Base-by-base conservation (phyloP, 2,797 vertebrate genomes). In the Eleutherodactylus coqui region DNA sequence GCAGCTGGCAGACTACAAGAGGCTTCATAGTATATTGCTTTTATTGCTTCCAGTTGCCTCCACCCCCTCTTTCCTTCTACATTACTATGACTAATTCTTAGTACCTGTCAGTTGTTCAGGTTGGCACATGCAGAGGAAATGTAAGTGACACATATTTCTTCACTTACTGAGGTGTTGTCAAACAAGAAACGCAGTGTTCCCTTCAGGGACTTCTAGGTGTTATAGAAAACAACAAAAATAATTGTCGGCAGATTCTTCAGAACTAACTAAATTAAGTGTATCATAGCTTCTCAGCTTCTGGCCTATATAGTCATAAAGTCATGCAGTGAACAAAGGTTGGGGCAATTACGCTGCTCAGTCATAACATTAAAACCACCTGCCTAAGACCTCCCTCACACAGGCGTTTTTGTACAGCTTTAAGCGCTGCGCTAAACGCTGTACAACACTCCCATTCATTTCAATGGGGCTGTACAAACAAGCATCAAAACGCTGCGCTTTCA, bases 91-190 rank as follows among this genome's bases (percentile, higher is more conserved):
- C 17, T 49, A 14, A 55, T 55, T 38, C 10, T 6, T n/a, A 41
- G 36, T 27, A 38, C 21, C 24, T 43, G 24, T 7, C 36, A 27
- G 13, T 16, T 43, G 13, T 41, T 79, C 53, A 60, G 34, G 53
- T 43, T 60, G 53, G 76, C 53, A 79, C 76, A 60, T 43, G 76
- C 53, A 79, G n/a, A 60, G 36, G 51, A 43, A 77, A 41, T 17
- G 29, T 41, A 16, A n/a, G 41, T 78, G 70, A 78, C 51, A 67
- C 62, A 79, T 79, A 41, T 60, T 79, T 41, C 34, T 79, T 36
- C 36, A 17, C 53, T 29, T 13, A 43, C 11, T 16, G 14, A 55
- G 6, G 36, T 29, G 21, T 27, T 55, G n/a, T 77, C 19, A 24
- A 70, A 70, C 67, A 41, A 41, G 19, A 41, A n/a, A 24, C 21